A percentile compares a stretch with the other conserved stretches of the same genome.
Evolutionary conservation across 2,113 vertebrate species (phyloP).

Genomic region (Brienomyrus brachyistius): DNA sequence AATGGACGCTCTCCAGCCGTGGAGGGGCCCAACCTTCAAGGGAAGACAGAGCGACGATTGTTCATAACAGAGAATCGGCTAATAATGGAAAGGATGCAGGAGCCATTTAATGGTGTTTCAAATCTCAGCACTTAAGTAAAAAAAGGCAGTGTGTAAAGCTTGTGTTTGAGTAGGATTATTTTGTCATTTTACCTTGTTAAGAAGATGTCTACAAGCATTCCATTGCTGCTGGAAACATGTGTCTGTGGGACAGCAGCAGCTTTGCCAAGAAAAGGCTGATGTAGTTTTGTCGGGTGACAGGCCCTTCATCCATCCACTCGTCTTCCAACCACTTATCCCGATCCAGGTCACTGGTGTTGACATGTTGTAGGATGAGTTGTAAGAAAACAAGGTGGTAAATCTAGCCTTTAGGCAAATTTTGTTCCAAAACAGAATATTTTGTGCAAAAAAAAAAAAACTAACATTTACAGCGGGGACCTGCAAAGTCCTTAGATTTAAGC

Average conservation of each 20-base stretch:
- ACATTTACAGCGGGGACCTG: neutral
- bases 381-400: neutral
- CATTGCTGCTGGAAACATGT: neutral
- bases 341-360: neutral
- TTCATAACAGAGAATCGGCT: neutral
- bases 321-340: neutral
- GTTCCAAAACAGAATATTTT: neutral
- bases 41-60: neutral
- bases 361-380: neutral
- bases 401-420: neutral
- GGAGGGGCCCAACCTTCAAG: neutral
- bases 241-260: neutral
- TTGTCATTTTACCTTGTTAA: neutral
- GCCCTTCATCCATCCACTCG: neutral
- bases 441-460: neutral
- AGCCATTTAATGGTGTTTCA: neutral
- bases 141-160: neutral
- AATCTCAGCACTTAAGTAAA: neutral
- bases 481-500: neutral
- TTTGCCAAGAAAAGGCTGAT: neutral
- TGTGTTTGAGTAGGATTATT: neutral
- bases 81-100: neutral
- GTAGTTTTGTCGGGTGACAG: neutral
- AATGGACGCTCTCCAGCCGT: conserved; percentile 14
- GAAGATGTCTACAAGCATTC: neutral